Evolutionary conservation across 92 coral and sea anemone species (phyloP), one percentile per base, ranked within the genome.

Genomic region (Epizoanthus stellaris): DNA sequence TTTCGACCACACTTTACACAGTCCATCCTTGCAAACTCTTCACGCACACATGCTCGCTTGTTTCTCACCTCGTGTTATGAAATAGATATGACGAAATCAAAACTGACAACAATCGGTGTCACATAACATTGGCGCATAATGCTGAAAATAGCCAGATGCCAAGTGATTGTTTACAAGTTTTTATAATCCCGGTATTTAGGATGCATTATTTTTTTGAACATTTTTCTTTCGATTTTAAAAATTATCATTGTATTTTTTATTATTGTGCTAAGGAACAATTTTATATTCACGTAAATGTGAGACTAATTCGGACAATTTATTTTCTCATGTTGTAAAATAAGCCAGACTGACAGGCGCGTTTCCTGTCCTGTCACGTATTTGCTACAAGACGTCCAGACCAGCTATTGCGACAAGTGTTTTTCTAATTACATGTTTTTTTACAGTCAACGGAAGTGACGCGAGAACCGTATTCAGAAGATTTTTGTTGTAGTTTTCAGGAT

Each of bases 1-100:
- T 23, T 23, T 23, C 25, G 25, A 70, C 75, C 86, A 86, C 87
- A 86, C 79, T 85, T 85, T 36, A 57, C 66, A 67, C 91, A 89
- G 30, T 86, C 90, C 91, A 89, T 87, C 63, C 38, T 75, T 45
- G 77, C 49, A 80, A 38, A 67, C 70, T 62, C 36, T 53, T 45
- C 73, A 30, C 75, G 19, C 58, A 80, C 39, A 65, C 73, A 63
- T 36, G 45, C 74, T 67, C 63, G 62, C 47, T 69, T 82, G 65
- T 61, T 82, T 66, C 76, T 58, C 76, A 82, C 56, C 64, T 82
- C 54, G 65, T 82, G 75, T 61, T 81, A 60, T 60, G 63, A 82
- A 69, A 68, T 68, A 82, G 54, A 45, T 67, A 69, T 54, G 64
- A 82, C 67, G 67, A 13, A 5, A 67, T 70, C 86, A 59, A 82